Base-by-base conservation (phyloP, 2,797 vertebrate genomes). In the Cyprinella venusta region DNA sequence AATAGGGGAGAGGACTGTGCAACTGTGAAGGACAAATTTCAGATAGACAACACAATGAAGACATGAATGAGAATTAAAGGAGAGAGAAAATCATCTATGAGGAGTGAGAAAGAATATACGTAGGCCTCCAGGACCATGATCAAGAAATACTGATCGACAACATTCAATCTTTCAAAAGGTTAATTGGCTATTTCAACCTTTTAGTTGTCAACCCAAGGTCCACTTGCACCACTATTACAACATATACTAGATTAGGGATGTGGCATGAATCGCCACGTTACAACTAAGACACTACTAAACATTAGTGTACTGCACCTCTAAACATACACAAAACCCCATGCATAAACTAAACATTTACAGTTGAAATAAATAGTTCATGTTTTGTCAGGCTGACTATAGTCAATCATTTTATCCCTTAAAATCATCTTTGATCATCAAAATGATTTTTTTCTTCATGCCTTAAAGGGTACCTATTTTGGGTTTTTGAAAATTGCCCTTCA, bases 21-120 rank as follows among this genome's bases (percentile, higher is more conserved):
- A 21, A 54, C 71, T 54, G 50, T 54, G 71, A 74, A 74, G 71
- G 71, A 36, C 71, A 54, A 74, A 36, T 8, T 74, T 13, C 48
- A 15, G 30, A 74, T 36, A 74, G 71, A 74, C 71, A 54, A 74
- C 71, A 74, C 50, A 74, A 33, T 54, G 71, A 74, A 36, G 71
- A 74, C 50, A 38, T 74, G 71, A 74, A 74, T 54, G 71, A 54
- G 26, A 54, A 74, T 54, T 74, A 12, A 74, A 26, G 0, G 18
- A 13, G 48, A 52, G 69, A 71, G 68, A 48, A n/a, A 9, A 21
- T n/a, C 8, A 9, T 5, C 8, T 10, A 56, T 56, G 54, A 56
- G 21, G 21, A n/a, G 21, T 56, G 21, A 56, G 21, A 21, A n/a
- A 56, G 3, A n/a, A 56, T 3, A 56, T n/a, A 12, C 8, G 26